A percentile compares a stretch with the other conserved stretches of the same genome.
Evolutionary conservation across 2,888 invertebrate genomes (phyloP).

Genomic region (Pseudococcus viburni): DNA sequence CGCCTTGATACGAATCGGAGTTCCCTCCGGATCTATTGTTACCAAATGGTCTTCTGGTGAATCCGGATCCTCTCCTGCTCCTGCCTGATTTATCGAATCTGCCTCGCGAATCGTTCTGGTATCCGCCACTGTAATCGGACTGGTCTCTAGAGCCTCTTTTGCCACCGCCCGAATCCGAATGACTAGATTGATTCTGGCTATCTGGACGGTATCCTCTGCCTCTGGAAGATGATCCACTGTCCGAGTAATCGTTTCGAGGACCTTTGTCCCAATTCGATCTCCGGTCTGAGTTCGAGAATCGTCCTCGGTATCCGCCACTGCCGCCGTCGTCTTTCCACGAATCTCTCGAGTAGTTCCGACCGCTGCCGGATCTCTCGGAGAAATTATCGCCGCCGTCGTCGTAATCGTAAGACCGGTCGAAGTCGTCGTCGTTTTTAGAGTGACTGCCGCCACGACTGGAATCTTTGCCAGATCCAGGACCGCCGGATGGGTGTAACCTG

Average conservation of each 20-base stretch:
- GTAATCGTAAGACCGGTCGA: constrained; percentile 39
- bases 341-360: constrained; percentile 51
- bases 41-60: constrained; percentile 5
- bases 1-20: constrained; percentile 34
- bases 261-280: constrained; percentile 51
- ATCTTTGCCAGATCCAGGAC: background rate
- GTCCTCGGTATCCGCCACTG: background rate
- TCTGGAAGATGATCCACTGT: background rate
- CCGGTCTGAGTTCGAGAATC: constrained; percentile 7
- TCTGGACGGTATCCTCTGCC: background rate
- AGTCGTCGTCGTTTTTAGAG: constrained; percentile 40
- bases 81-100: constrained; percentile 37
- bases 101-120: constrained; percentile 39
- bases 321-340: constrained; percentile 52
- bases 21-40: constrained; percentile 3
- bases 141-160: constrained; percentile 23
- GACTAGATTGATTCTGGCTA: constrained; percentile 41
- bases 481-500: constrained; percentile 3
- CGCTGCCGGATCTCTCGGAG: constrained; percentile 6
- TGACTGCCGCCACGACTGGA: background rate
- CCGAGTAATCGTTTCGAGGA: constrained; percentile 25
- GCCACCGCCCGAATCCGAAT: constrained; percentile 13
- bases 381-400: constrained; percentile 52
- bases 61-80: background rate
- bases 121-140: constrained; percentile 3